Conservation (phyloP, 1,140 invertebrate genomes). For the Samia ricini region DNA sequence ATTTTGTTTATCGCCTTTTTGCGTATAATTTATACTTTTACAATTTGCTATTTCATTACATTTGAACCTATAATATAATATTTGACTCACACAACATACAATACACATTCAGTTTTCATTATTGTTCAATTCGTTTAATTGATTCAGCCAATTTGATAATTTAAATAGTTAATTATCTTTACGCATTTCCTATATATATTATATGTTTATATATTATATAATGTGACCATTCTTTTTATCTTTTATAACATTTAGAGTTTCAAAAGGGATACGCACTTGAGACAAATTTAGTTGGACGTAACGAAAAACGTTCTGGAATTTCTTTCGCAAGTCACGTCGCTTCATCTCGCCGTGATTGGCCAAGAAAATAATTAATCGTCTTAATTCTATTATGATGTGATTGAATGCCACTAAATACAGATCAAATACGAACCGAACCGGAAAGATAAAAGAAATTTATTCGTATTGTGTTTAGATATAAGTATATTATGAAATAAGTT, state of each 20-base stretch:
- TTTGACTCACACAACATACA: too few species aligned
- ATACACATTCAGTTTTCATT: too few species aligned
- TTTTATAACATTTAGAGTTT: background rate
- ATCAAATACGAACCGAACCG: slow-evolving; percentile 20
- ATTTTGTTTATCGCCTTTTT: too few species aligned
- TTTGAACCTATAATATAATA: too few species aligned
- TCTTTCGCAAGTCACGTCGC: background rate
- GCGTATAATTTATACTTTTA: too few species aligned
- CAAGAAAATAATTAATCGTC: slow-evolving; percentile 32
- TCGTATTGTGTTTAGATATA: background rate
- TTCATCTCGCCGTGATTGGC: slow-evolving; percentile 12
- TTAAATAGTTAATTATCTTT: too few species aligned
- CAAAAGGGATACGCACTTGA: background rate
- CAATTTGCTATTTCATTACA: too few species aligned
- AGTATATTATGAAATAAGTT: background rate
- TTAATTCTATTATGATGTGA: slow-evolving; percentile 28
- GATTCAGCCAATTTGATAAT: too few species aligned
- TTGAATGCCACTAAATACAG: slow-evolving; percentile 27
- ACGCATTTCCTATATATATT: too few species aligned
- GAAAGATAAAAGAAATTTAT: slow-evolving; percentile 39
- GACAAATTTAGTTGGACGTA: background rate
- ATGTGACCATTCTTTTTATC: background rate
- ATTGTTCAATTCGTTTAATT: too few species aligned
- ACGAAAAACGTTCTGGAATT: background rate
- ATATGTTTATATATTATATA: background rate